phyloP scores from a whole-genome alignment of 1,140 invertebrate genomes.

The Brachionus koreanus region DNA sequence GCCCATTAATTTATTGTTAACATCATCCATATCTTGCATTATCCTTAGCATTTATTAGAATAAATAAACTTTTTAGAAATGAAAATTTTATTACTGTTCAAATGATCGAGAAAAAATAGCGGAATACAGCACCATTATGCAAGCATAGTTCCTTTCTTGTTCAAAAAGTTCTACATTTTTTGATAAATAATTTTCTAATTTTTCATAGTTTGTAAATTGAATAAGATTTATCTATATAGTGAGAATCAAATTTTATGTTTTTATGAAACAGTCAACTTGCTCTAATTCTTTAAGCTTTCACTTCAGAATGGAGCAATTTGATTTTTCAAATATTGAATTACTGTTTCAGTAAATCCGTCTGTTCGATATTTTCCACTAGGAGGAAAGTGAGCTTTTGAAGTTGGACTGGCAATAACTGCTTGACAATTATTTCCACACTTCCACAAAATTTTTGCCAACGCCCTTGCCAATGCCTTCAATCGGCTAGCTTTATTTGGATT shows the following conservation, averaged over 20 bases:
- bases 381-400: slow-evolving; percentile 49
- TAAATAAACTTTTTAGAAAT: no score
- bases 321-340: slow-evolving; percentile 46
- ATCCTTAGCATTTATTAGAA: slow-evolving; percentile 52
- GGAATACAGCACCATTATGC: slow-evolving; percentile 59
- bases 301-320: no score
- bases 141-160: slow-evolving; percentile 53
- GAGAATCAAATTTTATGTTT: neutral
- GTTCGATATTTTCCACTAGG: slow-evolving; percentile 51
- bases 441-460: slow-evolving; percentile 59
- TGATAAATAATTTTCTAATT: slow-evolving; percentile 49
- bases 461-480: slow-evolving; percentile 52
- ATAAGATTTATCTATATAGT: slow-evolving; percentile 52
- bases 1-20: slow-evolving; percentile 59
- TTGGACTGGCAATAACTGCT: slow-evolving; percentile 53
- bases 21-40: slow-evolving; percentile 61
- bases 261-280: neutral
- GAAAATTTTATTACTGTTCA: slow-evolving; percentile 50
- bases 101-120: slow-evolving; percentile 56
- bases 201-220: slow-evolving; percentile 50
- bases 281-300: no score
- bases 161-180: slow-evolving; percentile 54
- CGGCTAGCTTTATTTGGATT: slow-evolving; percentile 51
- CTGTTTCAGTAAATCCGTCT: slow-evolving; percentile 58
- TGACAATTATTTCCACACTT: slow-evolving; percentile 53